phyloP scores from a whole-genome alignment of 2,888 invertebrate species.

The Formica aserva region DNA sequence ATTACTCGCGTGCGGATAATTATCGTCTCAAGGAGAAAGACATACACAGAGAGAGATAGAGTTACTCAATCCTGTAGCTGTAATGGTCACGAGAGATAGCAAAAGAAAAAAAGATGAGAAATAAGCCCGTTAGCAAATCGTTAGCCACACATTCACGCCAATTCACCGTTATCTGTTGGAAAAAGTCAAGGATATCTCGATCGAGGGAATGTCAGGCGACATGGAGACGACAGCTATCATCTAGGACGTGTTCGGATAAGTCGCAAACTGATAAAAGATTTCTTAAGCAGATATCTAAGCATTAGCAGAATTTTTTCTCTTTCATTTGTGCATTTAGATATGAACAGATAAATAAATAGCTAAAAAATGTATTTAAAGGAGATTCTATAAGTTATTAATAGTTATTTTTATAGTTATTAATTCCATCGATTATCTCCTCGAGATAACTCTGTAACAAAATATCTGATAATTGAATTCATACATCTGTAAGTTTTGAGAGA shows the following conservation, averaged over 20 bases:
- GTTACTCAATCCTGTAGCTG: conserved; percentile 1
- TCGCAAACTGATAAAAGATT: conserved; percentile 31
- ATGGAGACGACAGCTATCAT: conserved; percentile 34
- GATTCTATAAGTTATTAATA: too few species aligned
- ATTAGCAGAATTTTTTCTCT: background rate
- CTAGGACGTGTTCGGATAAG: conserved; percentile 7
- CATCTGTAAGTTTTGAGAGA: background rate
- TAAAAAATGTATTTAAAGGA: background rate
- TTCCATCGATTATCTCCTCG: background rate
- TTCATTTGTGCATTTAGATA: background rate
- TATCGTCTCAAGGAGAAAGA: background rate
- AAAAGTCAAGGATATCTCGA: conserved; percentile 38
- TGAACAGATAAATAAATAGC: background rate
- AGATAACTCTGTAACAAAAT: background rate
- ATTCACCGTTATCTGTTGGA: conserved; percentile 14
- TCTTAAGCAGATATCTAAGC: background rate
- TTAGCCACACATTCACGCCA: conserved; percentile 23
- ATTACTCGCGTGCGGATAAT: conserved; percentile 12
- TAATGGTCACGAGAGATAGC: background rate
- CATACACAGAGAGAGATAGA: background rate
- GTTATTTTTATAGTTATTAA: background rate
- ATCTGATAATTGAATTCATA: background rate
- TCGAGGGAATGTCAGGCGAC: conserved; percentile 17
- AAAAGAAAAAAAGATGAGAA: conserved; percentile 15
- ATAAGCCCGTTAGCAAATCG: conserved; percentile 44